Conservation (phyloP, 2,888 invertebrate species). For the Drosophila monieri region DNA sequence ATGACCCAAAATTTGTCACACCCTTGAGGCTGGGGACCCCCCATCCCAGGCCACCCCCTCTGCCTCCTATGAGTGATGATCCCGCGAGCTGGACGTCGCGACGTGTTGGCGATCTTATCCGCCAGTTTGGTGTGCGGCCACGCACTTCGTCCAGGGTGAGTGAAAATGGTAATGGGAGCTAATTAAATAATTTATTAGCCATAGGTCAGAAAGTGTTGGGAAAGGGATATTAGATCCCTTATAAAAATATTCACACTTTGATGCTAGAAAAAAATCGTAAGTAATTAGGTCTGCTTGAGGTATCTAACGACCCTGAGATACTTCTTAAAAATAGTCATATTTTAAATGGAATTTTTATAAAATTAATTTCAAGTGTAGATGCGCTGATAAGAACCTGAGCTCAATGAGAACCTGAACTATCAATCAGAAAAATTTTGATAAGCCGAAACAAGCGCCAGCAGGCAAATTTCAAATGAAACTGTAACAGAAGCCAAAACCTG, state of each 20-base stretch:
- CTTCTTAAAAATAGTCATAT: too few species aligned
- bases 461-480: conserved; percentile 23
- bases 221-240: background rate
- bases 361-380: conserved; percentile 19
- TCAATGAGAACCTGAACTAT: conserved; percentile 2
- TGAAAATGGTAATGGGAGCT: conserved; percentile 75
- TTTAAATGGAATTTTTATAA: too few species aligned
- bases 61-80: conserved; percentile 27
- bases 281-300: background rate
- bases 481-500: conserved; percentile 48
- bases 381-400: background rate
- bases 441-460: conserved; percentile 41
- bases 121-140: conserved; percentile 69
- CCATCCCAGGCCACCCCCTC: background rate
- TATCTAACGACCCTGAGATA: background rate
- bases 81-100: conserved; percentile 9
- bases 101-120: conserved; percentile 75
- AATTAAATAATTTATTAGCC: conserved; percentile 74
- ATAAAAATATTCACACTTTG: background rate
- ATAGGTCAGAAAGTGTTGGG: background rate
- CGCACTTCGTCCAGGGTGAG: conserved; percentile 54
- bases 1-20: conserved; percentile 68
- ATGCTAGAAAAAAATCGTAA: too few species aligned
- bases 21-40: conserved; percentile 16
- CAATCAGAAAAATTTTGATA: conserved; percentile 44